These are phyloP conservation scores for Phainopepla nitens DNA, from an alignment of 2,113 vertebrate species.

Conservation along the genomic window DNA sequence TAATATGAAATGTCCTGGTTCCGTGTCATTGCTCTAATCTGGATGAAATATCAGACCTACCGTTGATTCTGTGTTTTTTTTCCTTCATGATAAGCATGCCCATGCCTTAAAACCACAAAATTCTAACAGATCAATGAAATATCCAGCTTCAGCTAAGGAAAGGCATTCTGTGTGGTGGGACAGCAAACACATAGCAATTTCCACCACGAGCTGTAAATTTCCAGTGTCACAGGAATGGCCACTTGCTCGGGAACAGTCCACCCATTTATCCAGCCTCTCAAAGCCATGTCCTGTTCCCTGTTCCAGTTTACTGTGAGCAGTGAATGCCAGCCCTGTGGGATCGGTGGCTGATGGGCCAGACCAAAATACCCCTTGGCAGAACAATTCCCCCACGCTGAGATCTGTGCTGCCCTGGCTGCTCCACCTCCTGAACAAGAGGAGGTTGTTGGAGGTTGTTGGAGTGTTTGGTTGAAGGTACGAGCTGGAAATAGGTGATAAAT, in stretches of 20 bases:
- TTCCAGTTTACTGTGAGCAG: background rate
- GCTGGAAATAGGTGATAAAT: background rate
- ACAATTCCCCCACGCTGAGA: background rate
- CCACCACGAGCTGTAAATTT: background rate
- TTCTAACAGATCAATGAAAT: background rate
- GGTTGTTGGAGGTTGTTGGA: too few relatives aligned
- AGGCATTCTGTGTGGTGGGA: background rate
- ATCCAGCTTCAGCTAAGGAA: background rate
- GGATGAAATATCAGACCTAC: background rate
- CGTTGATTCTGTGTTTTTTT: background rate
- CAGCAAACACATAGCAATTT: background rate
- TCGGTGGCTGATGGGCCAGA: background rate
- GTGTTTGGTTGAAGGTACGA: fast-evolving
- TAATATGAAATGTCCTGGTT: background rate
- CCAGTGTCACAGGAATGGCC: background rate
- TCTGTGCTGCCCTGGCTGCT: background rate
- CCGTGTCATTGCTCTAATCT: background rate
- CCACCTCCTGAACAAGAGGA: background rate
- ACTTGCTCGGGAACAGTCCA: background rate
- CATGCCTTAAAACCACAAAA: background rate
- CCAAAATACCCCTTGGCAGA: background rate
- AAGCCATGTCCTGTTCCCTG: background rate
- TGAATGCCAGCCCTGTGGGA: background rate
- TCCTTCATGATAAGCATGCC: background rate
- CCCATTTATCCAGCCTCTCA: background rate